Base-by-base conservation (phyloP, 2,888 invertebrate species). In the Caenorhabditis sp. region DNA sequence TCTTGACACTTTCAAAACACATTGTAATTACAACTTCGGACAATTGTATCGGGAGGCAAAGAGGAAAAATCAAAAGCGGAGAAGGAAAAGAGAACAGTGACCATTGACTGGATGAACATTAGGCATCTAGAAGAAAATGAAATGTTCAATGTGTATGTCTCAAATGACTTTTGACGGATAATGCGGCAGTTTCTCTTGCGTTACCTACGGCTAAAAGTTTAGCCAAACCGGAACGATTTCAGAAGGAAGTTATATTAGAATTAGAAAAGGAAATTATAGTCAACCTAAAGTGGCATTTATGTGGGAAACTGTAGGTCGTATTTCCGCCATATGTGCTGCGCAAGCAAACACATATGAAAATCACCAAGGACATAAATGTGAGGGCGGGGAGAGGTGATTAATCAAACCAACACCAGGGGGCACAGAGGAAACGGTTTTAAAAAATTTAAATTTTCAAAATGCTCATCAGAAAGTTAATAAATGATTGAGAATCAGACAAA, bases 21-120 rank as follows among this genome's bases (percentile, higher is more conserved):
- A 65, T 55, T 65, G 46, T 65, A 65, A 65, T 65, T 56, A 65
- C 46, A 70, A 59, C 61, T 70, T 70, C 39, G 53, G 55, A 46
- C 52, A 53, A 55, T 46, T 58, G 32, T 66, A 24, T 48, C 55
- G n/a, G 52, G 58, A 68, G 30, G n/a, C n/a, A n/a, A n/a, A n/a
- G n/a, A n/a, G n/a, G 45, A 45, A 26, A n/a, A 22, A 39, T 13
- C 26, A 27, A 32, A 56, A 17, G 27, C 9, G 13, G 26, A 22
- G 15, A 45, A 22, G 15, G n/a, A 24, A 37, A 53, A 43, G 15
- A 70, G 59, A 52, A 45, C 24, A 35, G 30, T 20, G 24, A 37
- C 8, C 8, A n/a, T n/a, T n/a, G n/a, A n/a, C n/a, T n/a, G n/a
- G 37, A 35, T 65, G 45, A 27, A 46, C 35, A 53, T n/a, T n/a